phyloP scores from a whole-genome alignment of 2,113 vertebrate species.

The Puffinus mauretanicus region DNA sequence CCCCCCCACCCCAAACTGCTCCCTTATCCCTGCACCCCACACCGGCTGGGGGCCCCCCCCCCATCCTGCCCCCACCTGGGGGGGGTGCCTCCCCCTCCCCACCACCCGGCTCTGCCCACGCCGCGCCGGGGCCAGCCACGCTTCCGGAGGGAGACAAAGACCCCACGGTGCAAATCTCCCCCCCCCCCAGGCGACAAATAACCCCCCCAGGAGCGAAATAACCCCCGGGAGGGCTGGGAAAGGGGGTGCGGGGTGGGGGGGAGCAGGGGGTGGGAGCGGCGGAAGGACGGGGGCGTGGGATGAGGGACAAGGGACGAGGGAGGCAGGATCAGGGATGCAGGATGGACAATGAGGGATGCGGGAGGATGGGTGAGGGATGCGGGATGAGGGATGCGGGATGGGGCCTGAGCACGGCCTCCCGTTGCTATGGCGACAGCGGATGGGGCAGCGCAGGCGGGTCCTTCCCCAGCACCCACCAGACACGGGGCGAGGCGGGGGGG shows the following conservation, averaged over 20 bases:
- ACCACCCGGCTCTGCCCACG: not conserved
- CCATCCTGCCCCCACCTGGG: not conserved
- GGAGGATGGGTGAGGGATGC: not conserved
- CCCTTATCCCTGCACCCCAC: not conserved
- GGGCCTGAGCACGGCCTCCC: not conserved
- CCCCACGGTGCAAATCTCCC: too few relatives aligned
- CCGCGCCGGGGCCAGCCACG: not conserved
- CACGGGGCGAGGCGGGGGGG: too few relatives aligned
- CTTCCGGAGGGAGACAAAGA: not conserved
- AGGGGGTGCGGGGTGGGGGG: not conserved
- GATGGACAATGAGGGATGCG: too few relatives aligned
- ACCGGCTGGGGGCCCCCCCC: rapidly evolving
- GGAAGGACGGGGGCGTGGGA: too few relatives aligned
- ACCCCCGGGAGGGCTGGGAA: not conserved
- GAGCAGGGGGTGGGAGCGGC: not conserved
- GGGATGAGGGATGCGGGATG: not conserved
- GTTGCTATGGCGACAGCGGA: slow-evolving; percentile 76
- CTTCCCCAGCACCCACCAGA: not conserved
- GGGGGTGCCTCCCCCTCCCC: not conserved
- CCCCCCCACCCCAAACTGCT: not conserved
- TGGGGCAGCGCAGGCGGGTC: not conserved
- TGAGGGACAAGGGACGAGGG: not conserved
- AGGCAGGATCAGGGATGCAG: not conserved
- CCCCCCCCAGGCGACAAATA: not conserved
- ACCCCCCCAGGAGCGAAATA: not conserved